Base-by-base conservation (phyloP, 2,888 invertebrate species). In the Syritta pipiens region DNA sequence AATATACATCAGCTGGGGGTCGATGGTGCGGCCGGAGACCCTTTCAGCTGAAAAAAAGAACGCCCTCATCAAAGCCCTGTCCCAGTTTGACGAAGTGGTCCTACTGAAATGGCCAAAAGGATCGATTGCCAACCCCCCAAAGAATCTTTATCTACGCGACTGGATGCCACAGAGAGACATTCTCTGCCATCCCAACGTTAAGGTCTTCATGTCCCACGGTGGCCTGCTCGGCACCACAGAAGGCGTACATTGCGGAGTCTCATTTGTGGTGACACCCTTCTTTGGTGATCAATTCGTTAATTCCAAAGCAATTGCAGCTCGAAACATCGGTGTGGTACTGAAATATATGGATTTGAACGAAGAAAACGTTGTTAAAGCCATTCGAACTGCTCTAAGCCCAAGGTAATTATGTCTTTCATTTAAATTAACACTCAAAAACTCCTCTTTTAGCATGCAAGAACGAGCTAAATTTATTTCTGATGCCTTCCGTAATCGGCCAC, bases 131-230 rank as follows among this genome's bases (percentile, higher is more conserved):
- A 89, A 89, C 48, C 89, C 91, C 82, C 91, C 93, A 0, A 85
- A 89, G 6, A 94, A 94, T 84, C 90, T 94, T 42, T 90, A 92
- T 85, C 86, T 92, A 7, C 90, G 89, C 82, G 91, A 92, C 76
- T 95, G 94, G 94, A 86, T 94, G 86, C 94, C 94, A 0, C 95
- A 95, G 83, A 91, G 91, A 63, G 93, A 94, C 83, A 90, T 95
- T 75, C 88, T 95, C 44, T 92, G 94, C 91, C 94, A 95, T 85
- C 92, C 92, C 0, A 94, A 94, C 82, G 91, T 94, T 0, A 87
- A 90, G 57, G 92, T 92, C 0, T 94, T 93, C 83, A 90, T 95
- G 82, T 92, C 93, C 0, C 95, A 95, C 84, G 94, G 93, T 0
- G 95, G 95, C 0, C 91, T 94, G 83, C 90, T 94, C 83, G 93